Evolutionary conservation across 2,797 vertebrate species (phyloP).

Genomic region (Perodicticus potto): DNA sequence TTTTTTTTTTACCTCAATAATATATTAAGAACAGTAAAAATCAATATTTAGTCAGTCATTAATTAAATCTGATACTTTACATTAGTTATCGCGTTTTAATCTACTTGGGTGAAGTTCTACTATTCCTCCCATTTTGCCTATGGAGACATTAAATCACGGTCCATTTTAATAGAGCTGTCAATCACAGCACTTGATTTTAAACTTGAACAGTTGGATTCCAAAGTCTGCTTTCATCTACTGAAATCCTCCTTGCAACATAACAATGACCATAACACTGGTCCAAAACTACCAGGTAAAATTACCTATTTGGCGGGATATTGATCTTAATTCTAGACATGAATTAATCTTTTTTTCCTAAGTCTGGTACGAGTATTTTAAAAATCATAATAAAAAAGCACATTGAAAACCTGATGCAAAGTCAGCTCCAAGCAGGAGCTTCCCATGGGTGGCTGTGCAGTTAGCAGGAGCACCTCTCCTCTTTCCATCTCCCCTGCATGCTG

Average conservation of each 20-base stretch:
- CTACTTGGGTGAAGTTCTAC: background rate
- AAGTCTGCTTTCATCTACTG: background rate
- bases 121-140: background rate
- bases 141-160: background rate
- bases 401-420: background rate
- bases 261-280: background rate
- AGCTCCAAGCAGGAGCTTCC: background rate
- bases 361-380: background rate
- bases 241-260: too few species aligned
- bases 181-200: background rate
- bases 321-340: background rate
- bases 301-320: background rate
- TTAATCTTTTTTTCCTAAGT: background rate
- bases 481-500: accelerated
- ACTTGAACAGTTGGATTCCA: background rate
- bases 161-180: background rate
- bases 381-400: background rate
- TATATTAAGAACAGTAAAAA: background rate
- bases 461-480: accelerated
- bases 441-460: background rate
- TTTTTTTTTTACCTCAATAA: background rate
- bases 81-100: background rate
- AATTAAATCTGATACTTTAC: background rate
- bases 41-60: background rate
- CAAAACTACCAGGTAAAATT: background rate